phyloP scores from a whole-genome alignment of 64 coral and sea anemone species.

The Pocillopora verrucosa region DNA sequence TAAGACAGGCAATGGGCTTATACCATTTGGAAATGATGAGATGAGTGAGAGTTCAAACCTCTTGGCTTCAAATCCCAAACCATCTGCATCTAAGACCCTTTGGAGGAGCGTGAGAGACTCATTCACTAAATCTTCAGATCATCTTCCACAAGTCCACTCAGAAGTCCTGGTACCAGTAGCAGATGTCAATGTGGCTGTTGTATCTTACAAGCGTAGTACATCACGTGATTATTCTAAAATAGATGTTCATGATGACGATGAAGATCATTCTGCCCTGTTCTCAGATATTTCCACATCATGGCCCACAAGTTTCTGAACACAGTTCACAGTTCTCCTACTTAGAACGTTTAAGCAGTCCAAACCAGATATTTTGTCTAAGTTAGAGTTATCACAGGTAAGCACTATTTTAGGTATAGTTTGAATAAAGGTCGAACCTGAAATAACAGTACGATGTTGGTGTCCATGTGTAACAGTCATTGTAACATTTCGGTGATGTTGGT shows the following conservation, averaged over 20 bases:
- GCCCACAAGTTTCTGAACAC: conserved; percentile 95
- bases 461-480: too few species aligned
- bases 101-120: not conserved
- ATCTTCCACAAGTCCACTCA: conserved; percentile 10
- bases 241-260: conserved; percentile 52
- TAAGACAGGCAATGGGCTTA: not conserved
- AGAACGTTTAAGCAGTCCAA: conserved; percentile 94
- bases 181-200: conserved; percentile 33
- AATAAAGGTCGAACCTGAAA: too few species aligned
- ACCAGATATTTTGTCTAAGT: conserved; percentile 88
- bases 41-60: not conserved
- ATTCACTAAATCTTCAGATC: conserved; percentile 2
- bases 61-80: not conserved
- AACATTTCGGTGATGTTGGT: too few species aligned
- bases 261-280: conserved; percentile 63
- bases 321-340: conserved; percentile 78
- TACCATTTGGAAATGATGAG: not conserved
- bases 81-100: not conserved
- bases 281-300: conserved; percentile 66
- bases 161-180: not conserved
- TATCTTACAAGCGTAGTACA: conserved; percentile 21
- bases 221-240: conserved; percentile 33
- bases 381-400: conserved; percentile 79
- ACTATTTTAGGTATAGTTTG: not conserved
- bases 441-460: too few species aligned